Conservation (phyloP, 2,888 invertebrate genomes). For the Aleiodes testaceus region DNA sequence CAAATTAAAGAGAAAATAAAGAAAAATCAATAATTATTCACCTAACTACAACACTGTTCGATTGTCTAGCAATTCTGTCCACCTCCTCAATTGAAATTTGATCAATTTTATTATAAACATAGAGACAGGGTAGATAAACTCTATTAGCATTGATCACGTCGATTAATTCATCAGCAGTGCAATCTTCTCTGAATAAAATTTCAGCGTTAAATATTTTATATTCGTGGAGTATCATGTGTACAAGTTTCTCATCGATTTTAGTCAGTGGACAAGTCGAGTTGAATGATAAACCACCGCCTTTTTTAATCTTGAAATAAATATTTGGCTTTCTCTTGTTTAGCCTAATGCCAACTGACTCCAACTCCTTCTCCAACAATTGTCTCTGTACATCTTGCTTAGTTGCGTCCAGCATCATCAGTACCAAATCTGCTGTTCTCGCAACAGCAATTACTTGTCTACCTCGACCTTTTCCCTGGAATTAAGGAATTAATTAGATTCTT, state of each 20-base stretch:
- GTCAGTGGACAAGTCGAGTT: slow-evolving; percentile 96
- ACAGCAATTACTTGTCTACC: slow-evolving; percentile 98
- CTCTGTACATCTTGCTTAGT: slow-evolving; percentile 98
- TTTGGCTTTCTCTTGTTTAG: slow-evolving; percentile 96
- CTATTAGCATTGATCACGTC: slow-evolving; percentile 98
- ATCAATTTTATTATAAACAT: slow-evolving; percentile 99
- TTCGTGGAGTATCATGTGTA: slow-evolving; percentile 98
- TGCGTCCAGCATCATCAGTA: slow-evolving; percentile 99
- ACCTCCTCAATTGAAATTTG: slow-evolving; percentile 99
- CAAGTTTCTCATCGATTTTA: slow-evolving; percentile 96
- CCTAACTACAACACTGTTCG: slow-evolving; percentile 94
- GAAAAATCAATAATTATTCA: slow-evolving; percentile 67
- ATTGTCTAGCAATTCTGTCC: slow-evolving; percentile 91
- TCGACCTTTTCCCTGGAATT: slow-evolving; percentile 84
- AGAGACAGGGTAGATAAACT: slow-evolving; percentile 93
- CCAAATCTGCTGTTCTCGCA: slow-evolving; percentile 97
- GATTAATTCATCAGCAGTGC: slow-evolving; percentile 95
- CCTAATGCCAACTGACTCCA: slow-evolving; percentile 98
- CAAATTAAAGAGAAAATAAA: not conserved
- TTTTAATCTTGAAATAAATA: slow-evolving; percentile 98
- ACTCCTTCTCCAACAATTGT: slow-evolving; percentile 91
- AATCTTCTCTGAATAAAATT: slow-evolving; percentile 95
- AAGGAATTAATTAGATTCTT: not conserved
- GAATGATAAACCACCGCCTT: slow-evolving; percentile 97
- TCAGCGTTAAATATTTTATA: slow-evolving; percentile 98